Evolutionary conservation across 1,140 invertebrate species (phyloP), one percentile per base, ranked within the genome.

Genomic region (Brachionus rubens): DNA sequence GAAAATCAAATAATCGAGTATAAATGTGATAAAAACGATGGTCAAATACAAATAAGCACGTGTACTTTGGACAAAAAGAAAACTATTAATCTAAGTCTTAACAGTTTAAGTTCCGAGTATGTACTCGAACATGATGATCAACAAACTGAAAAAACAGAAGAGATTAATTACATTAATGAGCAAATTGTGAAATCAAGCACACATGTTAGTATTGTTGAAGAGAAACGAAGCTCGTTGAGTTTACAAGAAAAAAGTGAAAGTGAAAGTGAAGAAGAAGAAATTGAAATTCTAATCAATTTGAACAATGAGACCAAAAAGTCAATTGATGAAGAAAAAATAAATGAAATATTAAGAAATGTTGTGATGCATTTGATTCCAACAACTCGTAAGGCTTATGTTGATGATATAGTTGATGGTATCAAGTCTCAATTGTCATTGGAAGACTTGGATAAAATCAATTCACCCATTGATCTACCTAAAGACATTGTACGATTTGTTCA

Each of bases 361-460:
- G 50, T 72, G 6, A 72, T 72, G 68, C 68, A 72, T 40, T 50
- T 72, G 68, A 52, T 72, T 14, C 46, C 68, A 6, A 50, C 68
- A 12, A 72, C 46, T 2, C 30, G 68, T 10, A 72, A 72, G 26
- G 46, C 68, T 26, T 54, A 72, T 41, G 68, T 72, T 10, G 68
- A 72, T 30, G 46, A 72, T 12, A 72, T 72, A 41, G 46, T 72
- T 7, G 68, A 72, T 24, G 68, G 68, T 19, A 72, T 72, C 2
- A 72, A 72, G 28, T 30, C n/a, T 16, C 46, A 50, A 21, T 26
- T 72, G 46, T 33, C 10, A 3, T 12, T 33, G 12, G 68, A 48
- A 12, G 68, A 72, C 9, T 33, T 72, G n/a, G 21, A 14, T 21
- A 28, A 10, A 7, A 50, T 72, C 21, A 26, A 72, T 28, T 72